Conservation (phyloP, 2,113 vertebrate species). For the Mystacornis crossleyi region DNA sequence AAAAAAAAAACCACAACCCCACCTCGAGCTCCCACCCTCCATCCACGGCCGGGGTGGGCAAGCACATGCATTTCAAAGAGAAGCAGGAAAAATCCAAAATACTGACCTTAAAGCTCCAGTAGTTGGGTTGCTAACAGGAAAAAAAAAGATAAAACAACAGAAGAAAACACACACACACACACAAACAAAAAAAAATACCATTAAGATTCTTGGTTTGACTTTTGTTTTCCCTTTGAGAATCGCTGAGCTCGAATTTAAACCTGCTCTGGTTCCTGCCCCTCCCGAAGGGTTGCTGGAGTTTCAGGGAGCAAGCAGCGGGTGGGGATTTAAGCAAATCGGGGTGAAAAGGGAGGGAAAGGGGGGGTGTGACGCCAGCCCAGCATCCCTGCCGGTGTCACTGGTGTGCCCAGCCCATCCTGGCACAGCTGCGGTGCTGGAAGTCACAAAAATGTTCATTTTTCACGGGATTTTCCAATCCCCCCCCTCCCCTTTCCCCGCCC, state of each 20-base stretch:
- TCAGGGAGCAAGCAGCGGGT: not conserved
- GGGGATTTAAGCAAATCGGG: not conserved
- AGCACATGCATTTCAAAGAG: constrained; percentile 72
- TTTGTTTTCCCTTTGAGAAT: not conserved
- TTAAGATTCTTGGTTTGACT: constrained; percentile 56
- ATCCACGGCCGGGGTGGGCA: not conserved
- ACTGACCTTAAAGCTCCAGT: constrained; percentile 99
- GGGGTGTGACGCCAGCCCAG: not conserved
- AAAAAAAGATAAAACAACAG: constrained; percentile 39
- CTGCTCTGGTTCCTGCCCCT: not conserved
- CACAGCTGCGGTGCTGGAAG: not conserved
- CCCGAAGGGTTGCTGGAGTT: not conserved
- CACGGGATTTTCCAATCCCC: not conserved
- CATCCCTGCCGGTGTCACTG: rapidly evolving
- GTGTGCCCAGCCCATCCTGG: rapidly evolving
- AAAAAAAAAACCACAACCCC: not conserved
- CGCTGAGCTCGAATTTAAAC: not conserved
- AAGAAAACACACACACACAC: constrained; percentile 19
- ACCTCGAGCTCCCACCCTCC: not conserved
- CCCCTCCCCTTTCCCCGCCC: rapidly evolving
- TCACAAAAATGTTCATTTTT: not conserved
- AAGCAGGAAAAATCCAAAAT: constrained; percentile 67
- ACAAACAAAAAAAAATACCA: constrained; percentile 56
- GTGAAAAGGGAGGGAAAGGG: not conserved
- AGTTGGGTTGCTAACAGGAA: constrained; percentile 91